These are phyloP conservation scores for Piscicola geometra DNA, from an alignment of 2,888 invertebrate genomes.

Conservation along the genomic window DNA sequence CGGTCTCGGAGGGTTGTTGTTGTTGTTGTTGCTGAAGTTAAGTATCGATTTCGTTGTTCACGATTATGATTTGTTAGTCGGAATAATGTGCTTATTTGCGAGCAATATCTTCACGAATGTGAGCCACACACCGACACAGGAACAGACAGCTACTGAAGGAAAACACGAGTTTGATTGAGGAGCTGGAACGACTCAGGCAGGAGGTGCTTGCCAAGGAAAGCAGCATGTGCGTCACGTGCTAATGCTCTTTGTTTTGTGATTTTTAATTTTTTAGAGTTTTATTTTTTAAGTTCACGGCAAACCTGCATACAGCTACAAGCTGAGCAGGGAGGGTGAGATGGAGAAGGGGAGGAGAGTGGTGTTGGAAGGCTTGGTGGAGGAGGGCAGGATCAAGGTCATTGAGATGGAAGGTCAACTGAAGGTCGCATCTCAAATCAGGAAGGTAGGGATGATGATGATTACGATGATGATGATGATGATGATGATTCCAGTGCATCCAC, in stretches of 20 bases:
- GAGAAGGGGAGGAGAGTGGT: neutral
- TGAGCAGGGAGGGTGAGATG: neutral
- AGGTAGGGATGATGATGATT: neutral
- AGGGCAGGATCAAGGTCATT: neutral
- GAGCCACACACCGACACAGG: neutral
- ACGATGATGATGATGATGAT: neutral
- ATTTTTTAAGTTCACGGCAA: too few relatives aligned
- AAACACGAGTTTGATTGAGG: neutral
- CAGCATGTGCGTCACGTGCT: neutral
- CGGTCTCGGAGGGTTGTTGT: neutral
- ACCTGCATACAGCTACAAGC: neutral
- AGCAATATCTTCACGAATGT: too few relatives aligned
- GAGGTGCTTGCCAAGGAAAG: neutral
- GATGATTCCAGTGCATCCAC: neutral
- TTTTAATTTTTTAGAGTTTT: too few relatives aligned
- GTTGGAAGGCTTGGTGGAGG: conserved; percentile 10
- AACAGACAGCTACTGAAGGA: neutral
- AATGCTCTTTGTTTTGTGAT: too few relatives aligned
- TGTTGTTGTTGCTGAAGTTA: neutral
- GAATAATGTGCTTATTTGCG: too few relatives aligned
- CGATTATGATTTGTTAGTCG: too few relatives aligned
- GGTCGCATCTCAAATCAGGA: neutral
- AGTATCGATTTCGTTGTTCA: too few relatives aligned
- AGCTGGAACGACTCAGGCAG: neutral
- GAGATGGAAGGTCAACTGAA: neutral